A percentile compares a stretch with the other conserved stretches of the same genome.
phyloP scores from a whole-genome alignment of 2,113 vertebrate species.

The Engystomops pustulosus region DNA sequence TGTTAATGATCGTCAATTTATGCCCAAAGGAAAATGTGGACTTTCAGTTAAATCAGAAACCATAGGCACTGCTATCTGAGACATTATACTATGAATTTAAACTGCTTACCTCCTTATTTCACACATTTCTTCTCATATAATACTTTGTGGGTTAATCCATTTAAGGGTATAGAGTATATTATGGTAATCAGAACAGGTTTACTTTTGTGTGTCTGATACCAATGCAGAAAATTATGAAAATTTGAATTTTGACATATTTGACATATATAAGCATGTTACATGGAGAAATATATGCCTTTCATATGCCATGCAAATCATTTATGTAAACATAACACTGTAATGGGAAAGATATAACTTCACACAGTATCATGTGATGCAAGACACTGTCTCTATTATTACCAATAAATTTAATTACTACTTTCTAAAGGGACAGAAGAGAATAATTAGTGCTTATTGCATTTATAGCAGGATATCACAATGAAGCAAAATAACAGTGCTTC shows the following conservation, averaged over 20 bases:
- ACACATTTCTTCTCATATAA: too few relatives aligned
- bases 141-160: background rate
- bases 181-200: background rate
- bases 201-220: background rate
- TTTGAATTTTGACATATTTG: background rate
- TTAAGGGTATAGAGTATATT: background rate
- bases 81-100: too few relatives aligned
- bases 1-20: too few relatives aligned
- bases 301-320: background rate
- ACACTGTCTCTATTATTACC: background rate
- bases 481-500: background rate
- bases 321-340: conserved; percentile 3
- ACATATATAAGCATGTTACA: too few relatives aligned
- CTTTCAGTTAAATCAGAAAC: too few relatives aligned
- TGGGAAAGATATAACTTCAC: background rate
- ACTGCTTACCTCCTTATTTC: too few relatives aligned
- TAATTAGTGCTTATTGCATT: background rate
- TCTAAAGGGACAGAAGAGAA: background rate
- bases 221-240: background rate
- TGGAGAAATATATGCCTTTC: background rate
- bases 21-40: too few relatives aligned
- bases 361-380: background rate
- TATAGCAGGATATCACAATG: background rate
- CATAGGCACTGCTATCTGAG: too few relatives aligned
- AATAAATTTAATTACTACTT: conserved; percentile 19